Evolutionary conservation across 2,888 invertebrate species (phyloP).

Genomic region (Oconnorella tubifera): DNA sequence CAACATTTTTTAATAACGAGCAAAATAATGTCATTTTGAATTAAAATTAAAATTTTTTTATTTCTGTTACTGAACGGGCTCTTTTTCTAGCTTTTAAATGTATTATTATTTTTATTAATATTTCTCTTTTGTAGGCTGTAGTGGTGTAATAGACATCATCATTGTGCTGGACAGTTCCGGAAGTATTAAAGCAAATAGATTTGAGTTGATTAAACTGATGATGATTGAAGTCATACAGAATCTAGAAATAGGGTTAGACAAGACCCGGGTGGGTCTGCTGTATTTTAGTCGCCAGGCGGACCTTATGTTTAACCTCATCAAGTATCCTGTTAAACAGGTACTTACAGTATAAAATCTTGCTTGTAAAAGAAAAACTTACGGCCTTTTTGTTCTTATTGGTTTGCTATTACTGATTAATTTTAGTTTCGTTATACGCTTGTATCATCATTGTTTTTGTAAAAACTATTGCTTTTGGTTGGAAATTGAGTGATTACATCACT

Average conservation of each 20-base stretch:
- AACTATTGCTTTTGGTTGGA: too few species aligned
- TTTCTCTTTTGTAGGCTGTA: too few species aligned
- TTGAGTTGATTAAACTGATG: slow-evolving; percentile 24
- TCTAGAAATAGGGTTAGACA: slow-evolving; percentile 38
- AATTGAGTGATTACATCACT: too few species aligned
- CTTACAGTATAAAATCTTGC: background rate
- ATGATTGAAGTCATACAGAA: slow-evolving; percentile 19
- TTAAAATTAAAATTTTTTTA: too few species aligned
- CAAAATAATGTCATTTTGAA: too few species aligned
- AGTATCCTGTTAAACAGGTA: slow-evolving; percentile 34
- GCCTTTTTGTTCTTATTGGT: background rate
- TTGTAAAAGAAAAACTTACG: background rate
- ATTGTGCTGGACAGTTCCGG: slow-evolving; percentile 34
- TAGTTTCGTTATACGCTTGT: too few species aligned
- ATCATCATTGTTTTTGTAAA: too few species aligned
- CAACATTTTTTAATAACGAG: too few species aligned
- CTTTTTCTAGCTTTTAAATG: too few species aligned
- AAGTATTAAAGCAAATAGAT: slow-evolving; percentile 26
- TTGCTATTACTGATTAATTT: too few species aligned
- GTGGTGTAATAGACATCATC: slow-evolving; percentile 28
- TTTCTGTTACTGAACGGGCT: too few species aligned
- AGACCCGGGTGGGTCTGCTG: slow-evolving; percentile 32
- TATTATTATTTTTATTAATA: too few species aligned
- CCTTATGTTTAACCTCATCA: slow-evolving; percentile 43
- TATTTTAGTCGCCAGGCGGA: slow-evolving; percentile 31